Percentiles rank a stretch among this genome's conserved stretches.
Conservation (phyloP, 30 jellyfish, hydroid and myxozoan genomes). For the Pelagia noctiluca region DNA sequence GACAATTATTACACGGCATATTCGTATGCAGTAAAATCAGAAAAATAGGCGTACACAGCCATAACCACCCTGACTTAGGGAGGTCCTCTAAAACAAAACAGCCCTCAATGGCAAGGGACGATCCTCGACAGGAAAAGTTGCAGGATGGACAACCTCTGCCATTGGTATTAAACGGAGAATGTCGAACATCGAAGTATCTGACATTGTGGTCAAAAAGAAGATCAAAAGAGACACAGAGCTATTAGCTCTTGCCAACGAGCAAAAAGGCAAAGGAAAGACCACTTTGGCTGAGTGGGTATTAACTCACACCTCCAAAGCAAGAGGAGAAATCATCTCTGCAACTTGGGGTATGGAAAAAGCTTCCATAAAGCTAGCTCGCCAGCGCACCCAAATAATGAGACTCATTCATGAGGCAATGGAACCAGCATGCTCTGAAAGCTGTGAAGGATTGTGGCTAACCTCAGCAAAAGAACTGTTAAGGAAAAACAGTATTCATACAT, state of each 20-base stretch:
- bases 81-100: constrained; percentile 43
- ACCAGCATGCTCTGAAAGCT: neutral
- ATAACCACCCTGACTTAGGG: constrained; percentile 36
- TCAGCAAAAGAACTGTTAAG: neutral
- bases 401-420: neutral
- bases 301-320: neutral
- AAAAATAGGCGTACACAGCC: constrained; percentile 7
- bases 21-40: constrained; percentile 23
- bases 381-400: neutral
- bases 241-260: neutral
- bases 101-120: constrained; percentile 30
- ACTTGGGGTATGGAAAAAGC: constrained; percentile 5
- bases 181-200: neutral
- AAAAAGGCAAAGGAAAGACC: neutral
- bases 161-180: neutral
- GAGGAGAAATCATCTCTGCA: neutral
- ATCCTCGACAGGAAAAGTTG: neutral
- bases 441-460: neutral
- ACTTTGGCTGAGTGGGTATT: neutral
- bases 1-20: constrained; percentile 42
- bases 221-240: neutral
- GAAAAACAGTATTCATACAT: neutral
- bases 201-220: neutral
- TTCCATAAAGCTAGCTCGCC: neutral
- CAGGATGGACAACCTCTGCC: neutral